Evolutionary conservation across 2,113 vertebrate species (phyloP).

Genomic region (Prochilodus magdalenae): DNA sequence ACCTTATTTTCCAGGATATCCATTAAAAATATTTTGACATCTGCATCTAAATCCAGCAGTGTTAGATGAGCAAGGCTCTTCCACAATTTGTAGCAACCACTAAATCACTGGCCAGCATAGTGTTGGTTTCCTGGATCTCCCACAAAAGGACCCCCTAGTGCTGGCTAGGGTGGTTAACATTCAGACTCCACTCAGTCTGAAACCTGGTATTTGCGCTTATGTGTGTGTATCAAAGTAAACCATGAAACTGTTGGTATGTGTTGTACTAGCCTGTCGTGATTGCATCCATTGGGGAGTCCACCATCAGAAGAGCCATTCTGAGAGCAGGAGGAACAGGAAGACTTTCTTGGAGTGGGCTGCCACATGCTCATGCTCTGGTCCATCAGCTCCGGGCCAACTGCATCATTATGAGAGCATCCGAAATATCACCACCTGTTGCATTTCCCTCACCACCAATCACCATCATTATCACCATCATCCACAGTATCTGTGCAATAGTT

Average conservation of each 20-base stretch:
- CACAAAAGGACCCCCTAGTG: no score
- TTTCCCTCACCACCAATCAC: conserved; percentile 3
- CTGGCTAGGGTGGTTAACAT: no score
- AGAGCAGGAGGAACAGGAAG: conserved; percentile 94
- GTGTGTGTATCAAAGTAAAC: not conserved
- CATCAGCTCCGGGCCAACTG: conserved; percentile 89
- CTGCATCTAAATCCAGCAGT: no score
- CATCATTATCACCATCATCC: not conserved
- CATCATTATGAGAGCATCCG: conserved; percentile 17
- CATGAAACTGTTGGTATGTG: not conserved
- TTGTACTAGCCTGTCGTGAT: conserved; percentile 86
- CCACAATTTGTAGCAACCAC: no score
- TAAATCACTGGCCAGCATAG: no score
- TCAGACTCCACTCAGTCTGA: no score
- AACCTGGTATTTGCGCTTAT: not conserved
- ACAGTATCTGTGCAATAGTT: conserved; percentile 22
- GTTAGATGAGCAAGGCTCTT: no score
- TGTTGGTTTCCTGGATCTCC: no score
- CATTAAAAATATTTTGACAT: no score
- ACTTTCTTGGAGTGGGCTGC: conserved; percentile 90
- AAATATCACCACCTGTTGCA: conserved; percentile 5
- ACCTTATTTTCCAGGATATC: no score
- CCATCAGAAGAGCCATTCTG: conserved; percentile 88
- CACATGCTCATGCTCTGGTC: conserved; percentile 85
- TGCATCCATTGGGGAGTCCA: conserved; percentile 87